A percentile compares a stretch with the other conserved stretches of the same genome.
Evolutionary conservation across 2,113 vertebrate species (phyloP).

Genomic region (Poeciliopsis turrubarensis): DNA sequence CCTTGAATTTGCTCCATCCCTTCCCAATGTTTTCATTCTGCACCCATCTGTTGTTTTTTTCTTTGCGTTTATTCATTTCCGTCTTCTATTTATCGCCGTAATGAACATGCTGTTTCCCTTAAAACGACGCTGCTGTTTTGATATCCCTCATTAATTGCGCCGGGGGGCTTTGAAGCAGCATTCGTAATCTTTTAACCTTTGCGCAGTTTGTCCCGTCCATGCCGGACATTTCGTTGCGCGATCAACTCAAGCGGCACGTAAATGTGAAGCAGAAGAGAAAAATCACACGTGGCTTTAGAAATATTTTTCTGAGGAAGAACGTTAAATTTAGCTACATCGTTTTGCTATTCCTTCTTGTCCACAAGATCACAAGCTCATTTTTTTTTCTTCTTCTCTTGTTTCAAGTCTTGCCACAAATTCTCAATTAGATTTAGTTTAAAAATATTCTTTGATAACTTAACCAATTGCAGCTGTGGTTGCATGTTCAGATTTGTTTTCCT

Average conservation of each 20-base stretch:
- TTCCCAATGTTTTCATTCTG: slow-evolving; percentile 64
- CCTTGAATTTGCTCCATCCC: slow-evolving; percentile 66
- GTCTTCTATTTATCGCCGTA: not conserved
- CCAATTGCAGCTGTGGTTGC: too few relatives aligned
- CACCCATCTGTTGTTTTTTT: slow-evolving; percentile 72
- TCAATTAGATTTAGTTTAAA: too few relatives aligned
- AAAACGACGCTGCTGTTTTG: slow-evolving; percentile 9
- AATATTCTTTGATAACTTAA: too few relatives aligned
- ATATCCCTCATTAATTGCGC: slow-evolving; percentile 9
- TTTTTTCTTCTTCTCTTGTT: too few relatives aligned
- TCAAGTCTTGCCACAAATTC: too few relatives aligned
- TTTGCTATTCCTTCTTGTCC: too few relatives aligned
- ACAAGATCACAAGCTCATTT: too few relatives aligned
- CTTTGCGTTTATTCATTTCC: slow-evolving; percentile 14
- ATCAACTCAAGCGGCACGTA: not conserved
- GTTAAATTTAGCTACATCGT: too few relatives aligned
- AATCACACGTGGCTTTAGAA: too few relatives aligned
- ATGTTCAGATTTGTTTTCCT: too few relatives aligned
- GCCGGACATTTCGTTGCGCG: not conserved
- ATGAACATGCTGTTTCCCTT: slow-evolving; percentile 5
- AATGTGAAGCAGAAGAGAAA: too few relatives aligned
- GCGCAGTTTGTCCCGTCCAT: not conserved
- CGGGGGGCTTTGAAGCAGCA: not conserved
- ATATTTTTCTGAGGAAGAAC: too few relatives aligned
- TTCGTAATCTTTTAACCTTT: not conserved